Evolutionary conservation across 2,797 vertebrate species (phyloP).

Genomic region (Zenarchopterus dispar): DNA sequence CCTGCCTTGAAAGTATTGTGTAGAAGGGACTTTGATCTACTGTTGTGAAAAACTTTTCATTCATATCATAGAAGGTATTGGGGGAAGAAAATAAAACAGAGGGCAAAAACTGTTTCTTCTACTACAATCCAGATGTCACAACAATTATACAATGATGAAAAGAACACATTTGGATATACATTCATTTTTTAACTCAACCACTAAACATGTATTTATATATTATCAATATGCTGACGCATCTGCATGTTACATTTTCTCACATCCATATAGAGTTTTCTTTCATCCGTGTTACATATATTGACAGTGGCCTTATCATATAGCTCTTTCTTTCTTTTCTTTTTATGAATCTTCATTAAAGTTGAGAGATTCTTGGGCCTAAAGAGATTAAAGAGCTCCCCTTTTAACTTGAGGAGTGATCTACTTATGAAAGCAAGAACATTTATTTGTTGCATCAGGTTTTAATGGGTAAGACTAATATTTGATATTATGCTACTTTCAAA

Average conservation of each 20-base stretch:
- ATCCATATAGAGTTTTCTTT: not conserved
- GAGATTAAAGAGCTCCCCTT: not conserved
- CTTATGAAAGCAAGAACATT: not conserved
- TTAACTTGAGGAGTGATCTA: not conserved
- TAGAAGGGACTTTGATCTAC: not conserved
- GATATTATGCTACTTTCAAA: conserved; percentile 3
- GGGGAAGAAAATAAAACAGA: no score
- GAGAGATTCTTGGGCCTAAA: not conserved
- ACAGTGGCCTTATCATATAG: no score
- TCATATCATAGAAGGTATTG: no score
- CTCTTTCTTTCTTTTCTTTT: not conserved
- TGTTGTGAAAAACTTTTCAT: not conserved
- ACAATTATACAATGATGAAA: no score
- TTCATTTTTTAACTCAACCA: no score
- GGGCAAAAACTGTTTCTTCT: no score
- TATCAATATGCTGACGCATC: no score
- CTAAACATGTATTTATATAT: no score
- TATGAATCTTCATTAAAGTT: not conserved
- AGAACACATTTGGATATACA: no score
- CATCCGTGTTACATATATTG: not conserved
- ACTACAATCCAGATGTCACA: no score
- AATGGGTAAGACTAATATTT: conserved; percentile 1
- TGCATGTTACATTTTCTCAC: no score
- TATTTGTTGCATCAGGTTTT: not conserved
- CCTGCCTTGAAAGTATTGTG: no score